These are phyloP conservation scores for Drosophila gunungcola DNA, from an alignment of 1,140 invertebrate genomes.

Conservation along the genomic window DNA sequence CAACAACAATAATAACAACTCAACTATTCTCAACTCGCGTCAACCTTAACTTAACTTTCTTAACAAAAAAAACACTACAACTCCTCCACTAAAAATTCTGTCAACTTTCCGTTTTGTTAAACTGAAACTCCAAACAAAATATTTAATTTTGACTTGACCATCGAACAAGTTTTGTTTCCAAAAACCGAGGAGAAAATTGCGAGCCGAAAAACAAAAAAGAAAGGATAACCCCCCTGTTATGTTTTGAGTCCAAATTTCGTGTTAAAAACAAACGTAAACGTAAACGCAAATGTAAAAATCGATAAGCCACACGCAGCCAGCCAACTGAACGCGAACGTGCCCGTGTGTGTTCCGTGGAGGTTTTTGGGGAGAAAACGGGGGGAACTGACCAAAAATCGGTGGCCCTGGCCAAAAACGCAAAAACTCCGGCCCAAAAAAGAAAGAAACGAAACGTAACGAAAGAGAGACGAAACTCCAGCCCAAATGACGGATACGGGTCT, in stretches of 20 bases:
- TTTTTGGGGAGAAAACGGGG: neutral
- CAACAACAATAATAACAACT: slow-evolving; percentile 74
- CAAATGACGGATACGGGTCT: slow-evolving; percentile 44
- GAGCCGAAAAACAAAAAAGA: slow-evolving; percentile 9
- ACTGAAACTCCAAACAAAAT: slow-evolving; percentile 52
- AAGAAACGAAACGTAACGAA: slow-evolving; percentile 2
- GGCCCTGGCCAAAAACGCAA: slow-evolving; percentile 60
- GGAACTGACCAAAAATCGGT: slow-evolving; percentile 50
- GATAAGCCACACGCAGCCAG: slow-evolving; percentile 81
- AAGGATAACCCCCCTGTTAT: slow-evolving; percentile 44
- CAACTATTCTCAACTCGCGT: slow-evolving; percentile 73
- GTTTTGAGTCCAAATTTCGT: slow-evolving; percentile 69
- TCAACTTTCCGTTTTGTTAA: slow-evolving; percentile 50
- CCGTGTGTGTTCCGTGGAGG: slow-evolving; percentile 53
- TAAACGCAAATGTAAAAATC: slow-evolving; percentile 82
- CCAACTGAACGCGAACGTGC: slow-evolving; percentile 75
- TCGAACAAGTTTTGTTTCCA: slow-evolving; percentile 50
- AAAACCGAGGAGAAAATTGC: slow-evolving; percentile 14
- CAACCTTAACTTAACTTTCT: slow-evolving; percentile 76
- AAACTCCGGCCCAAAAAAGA: slow-evolving; percentile 44
- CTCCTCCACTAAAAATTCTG: slow-evolving; percentile 55
- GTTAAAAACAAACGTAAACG: slow-evolving; percentile 75
- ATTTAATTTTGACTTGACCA: slow-evolving; percentile 52
- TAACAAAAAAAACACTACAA: slow-evolving; percentile 46
- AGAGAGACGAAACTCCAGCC: slow-evolving; percentile 18